Conservation (phyloP, 2,797 vertebrate species). For the Jordanella pulchra region DNA sequence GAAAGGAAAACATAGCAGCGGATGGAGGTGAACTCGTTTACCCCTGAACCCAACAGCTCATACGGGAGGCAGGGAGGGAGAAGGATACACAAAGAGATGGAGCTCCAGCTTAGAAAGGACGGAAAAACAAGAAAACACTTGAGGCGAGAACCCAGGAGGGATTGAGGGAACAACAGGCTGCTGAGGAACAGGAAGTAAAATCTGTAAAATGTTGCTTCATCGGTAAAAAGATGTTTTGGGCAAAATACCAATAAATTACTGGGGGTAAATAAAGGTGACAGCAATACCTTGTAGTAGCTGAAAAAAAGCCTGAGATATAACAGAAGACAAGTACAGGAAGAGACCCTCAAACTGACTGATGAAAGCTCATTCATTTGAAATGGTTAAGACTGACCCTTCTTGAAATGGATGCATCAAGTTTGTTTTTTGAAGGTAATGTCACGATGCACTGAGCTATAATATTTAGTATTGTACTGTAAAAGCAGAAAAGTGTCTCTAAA, state of each 20-base stretch:
- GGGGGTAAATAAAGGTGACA: neutral
- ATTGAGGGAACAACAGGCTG: neutral
- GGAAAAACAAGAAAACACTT: constrained; percentile 2
- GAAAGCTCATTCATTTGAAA: neutral
- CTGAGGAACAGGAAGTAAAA: neutral
- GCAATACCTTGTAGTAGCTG: no score
- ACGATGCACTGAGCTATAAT: no score
- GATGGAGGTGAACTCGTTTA: constrained; percentile 70
- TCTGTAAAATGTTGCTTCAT: neutral
- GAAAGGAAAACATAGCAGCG: constrained; percentile 72
- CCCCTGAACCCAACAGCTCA: constrained; percentile 49
- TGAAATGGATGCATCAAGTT: neutral
- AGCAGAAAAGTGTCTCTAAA: neutral
- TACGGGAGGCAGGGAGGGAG: constrained; percentile 10
- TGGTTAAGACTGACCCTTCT: neutral
- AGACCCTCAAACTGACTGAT: no score
- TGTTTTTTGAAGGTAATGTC: no score
- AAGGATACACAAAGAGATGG: constrained; percentile 17
- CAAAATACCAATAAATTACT: neutral
- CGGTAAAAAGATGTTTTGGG: no score
- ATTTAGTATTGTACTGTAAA: neutral
- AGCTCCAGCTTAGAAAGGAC: neutral
- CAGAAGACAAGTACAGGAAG: no score
- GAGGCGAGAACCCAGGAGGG: constrained; percentile 6
- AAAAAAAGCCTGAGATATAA: no score